Evolutionary conservation across 2,888 invertebrate genomes (phyloP), one percentile per base, ranked within the genome.

Genomic region (Papilio protenor): DNA sequence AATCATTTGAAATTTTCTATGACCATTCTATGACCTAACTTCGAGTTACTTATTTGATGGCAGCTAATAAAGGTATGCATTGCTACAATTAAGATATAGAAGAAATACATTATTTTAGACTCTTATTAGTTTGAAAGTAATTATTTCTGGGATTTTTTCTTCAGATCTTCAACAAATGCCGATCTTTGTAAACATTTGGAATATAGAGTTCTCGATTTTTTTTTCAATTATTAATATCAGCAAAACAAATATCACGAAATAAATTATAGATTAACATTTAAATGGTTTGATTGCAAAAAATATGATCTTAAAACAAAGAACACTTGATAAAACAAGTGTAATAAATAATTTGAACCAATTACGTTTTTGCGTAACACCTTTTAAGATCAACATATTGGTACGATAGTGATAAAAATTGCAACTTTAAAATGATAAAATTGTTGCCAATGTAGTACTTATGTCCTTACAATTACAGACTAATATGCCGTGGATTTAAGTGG

Each of bases 361-460:
- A 27, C 33, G 40, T 73, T 27, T 77, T 77, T 77, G 73, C 73
- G 77, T 77, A 77, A 73, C 47, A 73, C 45, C 73, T 57, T 57
- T 70, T 33, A 71, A 52, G 23, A 27, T 76, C 49, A 33, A 49
- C 61, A 66, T 47, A 49, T 59, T 14, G 49, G 52, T 74, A 74
- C 64, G 27, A 47, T n/a, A 2, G 8, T 14, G 49, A 52, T 12
- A 61, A 59, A 61, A 33, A 45, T 73, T 76, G 8, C 49, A 47
- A 33, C 57, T 23, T 21, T 3, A 27, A 8, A 27, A n/a, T 18
- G 16, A 45, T 33, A 45, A 55, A 73, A 14, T 73, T 57, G 3
- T 21, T 45, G 18, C 33, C 18, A 76, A 69, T 76, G 66, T 49
- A 57, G 33, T 8, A 45, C 72, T 73, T 76, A 73, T n/a, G 18